These are phyloP conservation scores for Pogonocherus hispidulus DNA, from an alignment of 2,888 invertebrate species.

Conservation along the genomic window DNA sequence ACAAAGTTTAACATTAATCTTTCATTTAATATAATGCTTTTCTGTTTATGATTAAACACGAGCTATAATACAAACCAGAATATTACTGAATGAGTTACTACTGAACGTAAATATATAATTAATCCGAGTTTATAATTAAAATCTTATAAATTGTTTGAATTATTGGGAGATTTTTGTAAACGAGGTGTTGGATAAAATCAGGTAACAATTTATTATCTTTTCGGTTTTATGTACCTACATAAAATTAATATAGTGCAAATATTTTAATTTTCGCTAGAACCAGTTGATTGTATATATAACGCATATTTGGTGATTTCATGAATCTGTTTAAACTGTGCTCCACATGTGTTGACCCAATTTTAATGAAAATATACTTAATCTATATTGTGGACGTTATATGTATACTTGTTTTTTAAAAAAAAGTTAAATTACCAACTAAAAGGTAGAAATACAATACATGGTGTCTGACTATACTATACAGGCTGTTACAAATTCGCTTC, in stretches of 20 bases:
- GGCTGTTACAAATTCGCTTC: too few relatives aligned
- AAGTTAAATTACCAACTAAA: too few relatives aligned
- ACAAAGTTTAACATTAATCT: neutral
- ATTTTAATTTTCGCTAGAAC: slow-evolving; percentile 17
- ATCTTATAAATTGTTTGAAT: slow-evolving; percentile 12
- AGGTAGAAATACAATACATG: too few relatives aligned
- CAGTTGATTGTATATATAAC: slow-evolving; percentile 10
- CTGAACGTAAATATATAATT: neutral
- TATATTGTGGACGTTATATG: too few relatives aligned
- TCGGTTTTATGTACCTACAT: slow-evolving; percentile 2
- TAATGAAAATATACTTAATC: neutral
- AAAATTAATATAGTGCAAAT: slow-evolving; percentile 16
- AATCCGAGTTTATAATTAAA: neutral
- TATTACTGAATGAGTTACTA: neutral
- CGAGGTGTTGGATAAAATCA: neutral
- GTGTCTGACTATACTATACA: too few relatives aligned
- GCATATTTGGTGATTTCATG: slow-evolving; percentile 19
- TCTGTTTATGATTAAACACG: neutral
- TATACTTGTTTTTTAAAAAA: too few relatives aligned
- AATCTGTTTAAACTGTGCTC: slow-evolving; percentile 11
- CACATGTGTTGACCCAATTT: too few relatives aligned
- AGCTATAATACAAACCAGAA: neutral
- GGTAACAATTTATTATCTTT: slow-evolving; percentile 19
- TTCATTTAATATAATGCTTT: neutral
- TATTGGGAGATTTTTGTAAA: neutral